Conservation (phyloP, 1,140 invertebrate species). For the Caenorhabditis tropicalis region DNA sequence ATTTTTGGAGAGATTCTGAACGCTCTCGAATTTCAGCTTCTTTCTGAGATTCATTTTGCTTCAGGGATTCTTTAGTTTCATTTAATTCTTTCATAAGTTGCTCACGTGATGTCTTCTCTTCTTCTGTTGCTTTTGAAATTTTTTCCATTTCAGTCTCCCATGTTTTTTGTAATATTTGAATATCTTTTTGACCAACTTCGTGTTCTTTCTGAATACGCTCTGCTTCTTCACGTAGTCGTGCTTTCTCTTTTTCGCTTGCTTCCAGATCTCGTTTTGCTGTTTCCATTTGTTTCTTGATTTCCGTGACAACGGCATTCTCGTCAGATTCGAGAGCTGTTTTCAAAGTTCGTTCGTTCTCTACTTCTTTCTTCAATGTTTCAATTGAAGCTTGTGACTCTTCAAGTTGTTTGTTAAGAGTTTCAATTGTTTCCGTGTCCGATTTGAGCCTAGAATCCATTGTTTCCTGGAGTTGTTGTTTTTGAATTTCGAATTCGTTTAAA, state of each 20-base stretch:
- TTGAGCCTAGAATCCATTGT: background rate
- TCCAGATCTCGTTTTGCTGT: background rate
- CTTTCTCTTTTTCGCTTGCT: background rate
- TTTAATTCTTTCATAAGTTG: background rate
- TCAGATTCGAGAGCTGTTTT: background rate
- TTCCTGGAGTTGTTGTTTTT: constrained; percentile 1
- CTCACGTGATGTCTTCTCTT: background rate
- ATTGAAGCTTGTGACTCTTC: background rate
- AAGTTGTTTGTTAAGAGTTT: background rate
- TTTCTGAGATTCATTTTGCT: background rate
- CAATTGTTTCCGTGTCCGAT: background rate
- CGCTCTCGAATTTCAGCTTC: background rate
- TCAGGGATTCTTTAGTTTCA: background rate
- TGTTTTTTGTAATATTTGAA: background rate
- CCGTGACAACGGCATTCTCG: background rate
- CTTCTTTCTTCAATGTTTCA: background rate
- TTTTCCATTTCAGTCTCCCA: background rate
- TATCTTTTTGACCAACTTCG: background rate
- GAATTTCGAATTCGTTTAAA: background rate
- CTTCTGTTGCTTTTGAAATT: background rate
- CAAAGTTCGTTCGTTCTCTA: background rate
- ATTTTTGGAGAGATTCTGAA: background rate
- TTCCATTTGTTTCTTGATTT: constrained; percentile 42
- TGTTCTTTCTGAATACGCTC: background rate
- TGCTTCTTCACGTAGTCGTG: background rate